phyloP scores from a whole-genome alignment of 2,113 vertebrate genomes.

The Otocyon megalotis region DNA sequence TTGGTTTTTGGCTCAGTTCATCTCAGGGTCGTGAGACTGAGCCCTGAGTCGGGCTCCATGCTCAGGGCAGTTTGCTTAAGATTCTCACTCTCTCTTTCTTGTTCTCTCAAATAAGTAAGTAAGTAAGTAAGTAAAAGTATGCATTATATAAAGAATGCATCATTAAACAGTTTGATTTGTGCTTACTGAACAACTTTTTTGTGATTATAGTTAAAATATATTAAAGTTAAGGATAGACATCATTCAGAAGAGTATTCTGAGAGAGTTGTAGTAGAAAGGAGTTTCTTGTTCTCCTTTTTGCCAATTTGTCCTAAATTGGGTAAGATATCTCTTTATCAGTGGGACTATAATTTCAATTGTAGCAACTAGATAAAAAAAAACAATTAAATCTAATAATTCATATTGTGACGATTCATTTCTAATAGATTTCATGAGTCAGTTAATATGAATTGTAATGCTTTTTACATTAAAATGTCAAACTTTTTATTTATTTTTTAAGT shows the following conservation, averaged over 20 bases:
- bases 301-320: constrained; percentile 35
- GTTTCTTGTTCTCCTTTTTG: constrained; percentile 45
- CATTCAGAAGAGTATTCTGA: constrained; percentile 16
- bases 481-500: background rate
- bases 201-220: constrained; percentile 61
- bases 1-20: background rate
- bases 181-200: constrained; percentile 45
- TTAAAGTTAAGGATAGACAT: constrained; percentile 45
- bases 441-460: constrained; percentile 15
- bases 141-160: constrained; percentile 32
- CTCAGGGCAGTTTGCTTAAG: background rate
- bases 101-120: too few relatives aligned
- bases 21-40: background rate
- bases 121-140: too few relatives aligned
- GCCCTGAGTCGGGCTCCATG: background rate
- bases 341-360: constrained; percentile 54
- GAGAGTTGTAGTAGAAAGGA: constrained; percentile 24
- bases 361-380: constrained; percentile 46
- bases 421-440: constrained; percentile 51
- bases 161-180: constrained; percentile 39
- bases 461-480: background rate
- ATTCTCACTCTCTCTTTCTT: background rate
- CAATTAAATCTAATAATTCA: constrained; percentile 61
- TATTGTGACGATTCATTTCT: constrained; percentile 46
- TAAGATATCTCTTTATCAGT: background rate